phyloP scores from a whole-genome alignment of 2,113 vertebrate genomes.

The Brevimyrus niger region DNA sequence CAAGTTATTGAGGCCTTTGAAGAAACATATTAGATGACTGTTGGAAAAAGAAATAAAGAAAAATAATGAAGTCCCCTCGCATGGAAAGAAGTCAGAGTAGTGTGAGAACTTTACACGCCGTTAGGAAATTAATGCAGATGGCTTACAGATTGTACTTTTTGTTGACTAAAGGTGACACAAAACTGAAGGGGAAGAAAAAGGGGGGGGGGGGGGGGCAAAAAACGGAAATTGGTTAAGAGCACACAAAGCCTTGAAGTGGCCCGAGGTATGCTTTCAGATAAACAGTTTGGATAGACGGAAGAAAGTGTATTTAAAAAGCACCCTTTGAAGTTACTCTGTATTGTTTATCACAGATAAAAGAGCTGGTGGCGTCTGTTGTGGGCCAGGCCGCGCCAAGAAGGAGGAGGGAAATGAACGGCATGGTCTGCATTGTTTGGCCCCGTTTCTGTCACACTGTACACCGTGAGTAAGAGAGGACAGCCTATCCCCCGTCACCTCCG shows the following conservation, averaged over 20 bases:
- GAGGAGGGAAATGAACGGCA: constrained; percentile 29
- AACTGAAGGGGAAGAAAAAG: constrained; percentile 38
- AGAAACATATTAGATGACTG: neutral
- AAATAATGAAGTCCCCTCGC: neutral
- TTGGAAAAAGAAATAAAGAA: neutral
- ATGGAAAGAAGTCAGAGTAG: neutral
- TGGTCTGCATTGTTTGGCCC: constrained; percentile 50
- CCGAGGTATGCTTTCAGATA: constrained; percentile 44
- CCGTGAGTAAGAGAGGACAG: constrained; percentile 44
- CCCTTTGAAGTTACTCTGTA: constrained; percentile 52
- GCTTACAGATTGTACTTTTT: constrained; percentile 32
- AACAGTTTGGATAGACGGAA: constrained; percentile 48
- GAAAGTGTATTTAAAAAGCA: constrained; percentile 45
- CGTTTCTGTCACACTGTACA: constrained; percentile 42
- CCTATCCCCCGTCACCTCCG: constrained; percentile 39
- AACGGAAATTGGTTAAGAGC: constrained; percentile 45
- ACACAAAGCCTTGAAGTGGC: constrained; percentile 45
- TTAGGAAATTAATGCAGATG: constrained; percentile 8
- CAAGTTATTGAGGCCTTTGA: neutral
- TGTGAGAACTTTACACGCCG: neutral
- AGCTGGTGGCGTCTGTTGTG: constrained; percentile 39
- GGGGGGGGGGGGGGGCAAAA: neutral
- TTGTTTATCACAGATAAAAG: constrained; percentile 56
- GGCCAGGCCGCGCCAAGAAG: neutral
- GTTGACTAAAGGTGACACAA: constrained; percentile 44